phyloP scores from a whole-genome alignment of 2,888 invertebrate genomes.

The Leptinotarsa juncta region DNA sequence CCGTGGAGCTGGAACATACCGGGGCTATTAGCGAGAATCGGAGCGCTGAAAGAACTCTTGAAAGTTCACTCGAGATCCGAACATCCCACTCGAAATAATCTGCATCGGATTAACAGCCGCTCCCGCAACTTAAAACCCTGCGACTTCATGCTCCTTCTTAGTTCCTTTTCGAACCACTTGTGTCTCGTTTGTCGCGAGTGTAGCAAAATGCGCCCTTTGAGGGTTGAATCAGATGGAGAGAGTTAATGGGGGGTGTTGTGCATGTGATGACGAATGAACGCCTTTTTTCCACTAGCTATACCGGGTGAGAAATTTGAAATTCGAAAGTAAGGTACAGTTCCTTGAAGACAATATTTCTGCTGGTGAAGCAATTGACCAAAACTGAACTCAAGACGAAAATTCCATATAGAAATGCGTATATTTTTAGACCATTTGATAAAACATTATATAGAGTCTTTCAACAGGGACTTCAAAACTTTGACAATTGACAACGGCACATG shows the following conservation, averaged over 20 bases:
- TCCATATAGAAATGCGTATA: too few relatives aligned
- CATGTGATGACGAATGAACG: background rate
- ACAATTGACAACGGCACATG: too few relatives aligned
- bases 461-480: too few relatives aligned
- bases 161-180: constrained; percentile 29
- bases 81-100: constrained; percentile 46
- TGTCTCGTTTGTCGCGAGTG: constrained; percentile 29
- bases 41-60: constrained; percentile 42
- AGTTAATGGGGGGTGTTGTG: background rate
- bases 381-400: too few relatives aligned
- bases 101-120: constrained; percentile 44
- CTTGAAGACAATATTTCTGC: too few relatives aligned
- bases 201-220: constrained; percentile 9
- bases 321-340: too few relatives aligned
- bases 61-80: constrained; percentile 39
- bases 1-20: constrained; percentile 17
- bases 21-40: constrained; percentile 19
- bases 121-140: constrained; percentile 26
- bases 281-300: background rate
- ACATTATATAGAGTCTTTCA: too few relatives aligned
- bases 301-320: too few relatives aligned
- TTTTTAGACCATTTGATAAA: too few relatives aligned
- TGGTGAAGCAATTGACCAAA: too few relatives aligned
- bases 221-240: constrained; percentile 12
- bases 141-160: constrained; percentile 20